Evolutionary conservation across 1,140 invertebrate genomes (phyloP).

Genomic region (Drosophila truncata): DNA sequence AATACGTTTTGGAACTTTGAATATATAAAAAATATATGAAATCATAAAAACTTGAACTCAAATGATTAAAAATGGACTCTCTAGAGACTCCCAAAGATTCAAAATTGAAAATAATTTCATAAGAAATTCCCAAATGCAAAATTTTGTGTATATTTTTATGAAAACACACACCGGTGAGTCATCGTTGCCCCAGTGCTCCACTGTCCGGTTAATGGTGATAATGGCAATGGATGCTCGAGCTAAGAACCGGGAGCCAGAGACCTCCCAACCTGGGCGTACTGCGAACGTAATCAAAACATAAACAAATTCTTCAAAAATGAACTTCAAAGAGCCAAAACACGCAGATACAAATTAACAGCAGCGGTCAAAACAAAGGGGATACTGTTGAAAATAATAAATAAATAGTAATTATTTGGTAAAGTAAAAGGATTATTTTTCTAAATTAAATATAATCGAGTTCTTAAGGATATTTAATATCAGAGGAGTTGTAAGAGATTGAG

Average conservation of each 20-base stretch:
- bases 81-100: not conserved
- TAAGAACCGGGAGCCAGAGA: not conserved
- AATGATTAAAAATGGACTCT: not conserved
- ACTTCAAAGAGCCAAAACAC: constrained; percentile 40
- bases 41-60: not conserved
- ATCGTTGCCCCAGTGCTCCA: constrained; percentile 32
- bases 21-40: not conserved
- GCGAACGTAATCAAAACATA: constrained; percentile 56
- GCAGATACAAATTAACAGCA: constrained; percentile 22
- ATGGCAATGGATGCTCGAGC: constrained; percentile 2
- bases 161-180: constrained; percentile 20
- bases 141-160: not conserved
- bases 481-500: not conserved
- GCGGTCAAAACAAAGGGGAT: not conserved
- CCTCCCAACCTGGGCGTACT: constrained; percentile 1
- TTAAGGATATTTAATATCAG: not conserved
- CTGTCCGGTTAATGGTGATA: constrained; percentile 29
- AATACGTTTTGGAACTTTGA: not conserved
- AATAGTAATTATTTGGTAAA: not conserved
- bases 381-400: not conserved
- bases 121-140: constrained; percentile 1
- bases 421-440: not conserved
- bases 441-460: not conserved
- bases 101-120: not conserved
- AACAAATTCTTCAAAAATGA: constrained; percentile 65